Percentiles rank a stretch among this genome's conserved stretches.
These are phyloP conservation scores for Xestia xanthographa DNA, from an alignment of 2,888 invertebrate species.

Conservation along the genomic window DNA sequence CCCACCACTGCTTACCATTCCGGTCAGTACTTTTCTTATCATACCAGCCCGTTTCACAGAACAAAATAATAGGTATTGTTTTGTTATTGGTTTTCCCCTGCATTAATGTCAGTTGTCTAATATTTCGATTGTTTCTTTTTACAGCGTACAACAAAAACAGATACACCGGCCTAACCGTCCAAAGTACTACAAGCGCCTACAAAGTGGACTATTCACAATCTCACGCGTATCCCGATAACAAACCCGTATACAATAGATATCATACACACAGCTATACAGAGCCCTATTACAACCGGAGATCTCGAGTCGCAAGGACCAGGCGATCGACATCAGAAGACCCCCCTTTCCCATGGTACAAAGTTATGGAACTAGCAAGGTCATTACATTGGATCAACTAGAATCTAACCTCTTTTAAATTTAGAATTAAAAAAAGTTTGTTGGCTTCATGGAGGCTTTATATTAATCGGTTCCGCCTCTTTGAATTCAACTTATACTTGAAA, in stretches of 20 bases:
- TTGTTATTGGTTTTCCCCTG: background rate
- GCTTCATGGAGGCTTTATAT: constrained; percentile 81
- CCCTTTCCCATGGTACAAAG: constrained; percentile 95
- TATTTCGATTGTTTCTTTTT: constrained; percentile 50
- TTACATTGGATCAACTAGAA: constrained; percentile 91
- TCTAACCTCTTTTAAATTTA: constrained; percentile 63
- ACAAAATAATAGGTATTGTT: background rate
- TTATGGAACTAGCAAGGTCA: constrained; percentile 92
- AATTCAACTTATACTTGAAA: constrained; percentile 85
- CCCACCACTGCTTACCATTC: constrained; percentile 84
- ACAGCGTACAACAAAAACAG: constrained; percentile 86
- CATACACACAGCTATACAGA: constrained; percentile 82
- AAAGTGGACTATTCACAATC: constrained; percentile 89
- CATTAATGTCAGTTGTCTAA: background rate
- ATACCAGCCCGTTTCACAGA: background rate
- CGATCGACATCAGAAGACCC: constrained; percentile 88
- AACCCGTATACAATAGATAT: constrained; percentile 87
- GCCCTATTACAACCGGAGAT: constrained; percentile 86
- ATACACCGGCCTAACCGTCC: constrained; percentile 78
- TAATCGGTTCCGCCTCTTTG: constrained; percentile 81
- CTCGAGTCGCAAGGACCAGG: constrained; percentile 82
- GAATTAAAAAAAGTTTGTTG: constrained; percentile 83
- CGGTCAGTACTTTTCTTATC: constrained; percentile 71
- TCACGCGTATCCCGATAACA: constrained; percentile 81
- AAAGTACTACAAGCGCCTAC: constrained; percentile 87